Evolutionary conservation across 2,113 vertebrate genomes (phyloP).

Genomic region (Grammomys surdaster): DNA sequence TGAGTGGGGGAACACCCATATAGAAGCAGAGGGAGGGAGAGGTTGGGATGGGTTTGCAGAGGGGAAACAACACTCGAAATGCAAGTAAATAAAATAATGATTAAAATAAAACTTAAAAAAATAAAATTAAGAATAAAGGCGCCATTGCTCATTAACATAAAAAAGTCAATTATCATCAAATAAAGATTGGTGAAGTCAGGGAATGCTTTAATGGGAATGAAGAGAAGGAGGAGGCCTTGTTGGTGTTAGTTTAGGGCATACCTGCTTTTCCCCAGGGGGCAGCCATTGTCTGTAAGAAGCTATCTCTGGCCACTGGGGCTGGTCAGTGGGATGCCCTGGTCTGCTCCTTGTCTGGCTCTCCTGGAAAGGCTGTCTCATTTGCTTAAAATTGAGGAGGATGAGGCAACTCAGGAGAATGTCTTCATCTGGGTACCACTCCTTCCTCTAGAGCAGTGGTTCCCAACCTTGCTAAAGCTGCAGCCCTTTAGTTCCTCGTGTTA

Average conservation of each 20-base stretch:
- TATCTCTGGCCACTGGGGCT: not conserved
- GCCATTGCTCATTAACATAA: too few relatives aligned
- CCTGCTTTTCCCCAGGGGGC: not conserved
- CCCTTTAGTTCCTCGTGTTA: not conserved
- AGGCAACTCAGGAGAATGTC: not conserved
- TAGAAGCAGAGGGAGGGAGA: too few relatives aligned
- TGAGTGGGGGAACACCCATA: too few relatives aligned
- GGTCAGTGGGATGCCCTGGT: not conserved
- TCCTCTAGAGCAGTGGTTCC: not conserved
- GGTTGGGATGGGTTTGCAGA: too few relatives aligned
- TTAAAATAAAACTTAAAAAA: too few relatives aligned
- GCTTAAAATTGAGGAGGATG: not conserved
- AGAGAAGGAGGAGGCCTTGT: not conserved
- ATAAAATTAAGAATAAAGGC: too few relatives aligned
- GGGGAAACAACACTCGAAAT: too few relatives aligned
- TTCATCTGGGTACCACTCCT: not conserved
- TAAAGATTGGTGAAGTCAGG: not conserved
- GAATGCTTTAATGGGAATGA: not conserved
- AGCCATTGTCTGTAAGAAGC: not conserved
- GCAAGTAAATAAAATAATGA: too few relatives aligned
- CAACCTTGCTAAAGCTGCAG: not conserved
- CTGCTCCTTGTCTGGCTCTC: not conserved
- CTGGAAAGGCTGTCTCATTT: not conserved
- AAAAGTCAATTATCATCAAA: not conserved
- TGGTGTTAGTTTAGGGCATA: not conserved